phyloP scores from a whole-genome alignment of 2,113 vertebrate species.

The Lepus americanus region DNA sequence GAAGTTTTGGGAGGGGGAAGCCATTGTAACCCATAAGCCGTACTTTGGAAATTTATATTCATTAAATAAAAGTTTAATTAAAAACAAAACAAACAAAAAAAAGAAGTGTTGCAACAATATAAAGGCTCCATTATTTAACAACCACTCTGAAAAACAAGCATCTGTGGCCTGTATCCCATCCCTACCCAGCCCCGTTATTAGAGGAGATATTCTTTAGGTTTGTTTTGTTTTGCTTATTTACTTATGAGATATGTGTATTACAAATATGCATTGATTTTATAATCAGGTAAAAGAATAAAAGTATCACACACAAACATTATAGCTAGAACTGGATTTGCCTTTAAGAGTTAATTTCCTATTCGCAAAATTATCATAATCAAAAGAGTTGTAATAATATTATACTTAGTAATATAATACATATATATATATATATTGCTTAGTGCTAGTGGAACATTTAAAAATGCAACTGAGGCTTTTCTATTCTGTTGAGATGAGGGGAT shows the following conservation, averaged over 20 bases:
- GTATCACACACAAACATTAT: background rate
- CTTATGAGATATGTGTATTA: background rate
- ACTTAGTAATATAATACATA: constrained; percentile 1
- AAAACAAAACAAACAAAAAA: too few relatives aligned
- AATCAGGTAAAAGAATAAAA: constrained; percentile 30
- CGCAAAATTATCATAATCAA: background rate
- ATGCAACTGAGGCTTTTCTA: background rate
- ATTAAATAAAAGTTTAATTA: too few relatives aligned
- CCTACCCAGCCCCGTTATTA: background rate
- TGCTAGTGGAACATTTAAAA: background rate
- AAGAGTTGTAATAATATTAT: background rate
- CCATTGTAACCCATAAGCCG: too few relatives aligned
- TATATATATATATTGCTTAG: background rate
- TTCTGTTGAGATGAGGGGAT: background rate
- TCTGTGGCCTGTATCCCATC: background rate
- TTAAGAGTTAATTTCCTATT: background rate
- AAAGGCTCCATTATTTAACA: background rate
- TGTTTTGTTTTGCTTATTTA: constrained; percentile 24
- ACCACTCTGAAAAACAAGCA: background rate
- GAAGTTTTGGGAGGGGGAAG: too few relatives aligned
- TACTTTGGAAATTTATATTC: too few relatives aligned
- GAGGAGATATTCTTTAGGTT: background rate
- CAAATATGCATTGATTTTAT: background rate
- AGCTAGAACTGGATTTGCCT: background rate
- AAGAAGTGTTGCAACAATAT: background rate